Conservation (phyloP, 1,140 invertebrate species). For the Gonioctena quinquepunctata region DNA sequence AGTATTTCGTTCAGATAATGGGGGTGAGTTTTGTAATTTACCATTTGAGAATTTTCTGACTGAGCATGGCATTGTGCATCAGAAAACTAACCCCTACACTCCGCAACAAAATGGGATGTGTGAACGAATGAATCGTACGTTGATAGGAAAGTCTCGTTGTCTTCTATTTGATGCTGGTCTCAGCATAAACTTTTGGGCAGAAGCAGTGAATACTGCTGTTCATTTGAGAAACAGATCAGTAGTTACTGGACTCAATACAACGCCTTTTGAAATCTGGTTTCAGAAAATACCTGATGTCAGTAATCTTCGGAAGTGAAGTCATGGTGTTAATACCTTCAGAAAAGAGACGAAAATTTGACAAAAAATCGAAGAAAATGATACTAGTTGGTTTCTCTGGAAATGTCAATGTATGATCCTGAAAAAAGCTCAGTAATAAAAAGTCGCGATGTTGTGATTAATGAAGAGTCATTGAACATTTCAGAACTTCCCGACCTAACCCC, state of each 20-base stretch:
- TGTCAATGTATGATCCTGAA: constrained; percentile 30
- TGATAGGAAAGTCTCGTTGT: constrained; percentile 51
- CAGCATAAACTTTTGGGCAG: constrained; percentile 52
- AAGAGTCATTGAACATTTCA: constrained; percentile 2
- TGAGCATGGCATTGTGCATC: constrained; percentile 36
- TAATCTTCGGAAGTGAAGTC: constrained; percentile 43
- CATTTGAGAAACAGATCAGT: constrained; percentile 55
- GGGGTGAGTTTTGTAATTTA: constrained; percentile 40
- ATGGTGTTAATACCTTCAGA: constrained; percentile 35
- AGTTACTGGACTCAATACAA: background rate
- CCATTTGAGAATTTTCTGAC: constrained; percentile 40
- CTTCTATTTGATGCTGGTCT: constrained; percentile 50
- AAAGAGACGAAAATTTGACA: constrained; percentile 39
- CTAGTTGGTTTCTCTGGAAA: constrained; percentile 43
- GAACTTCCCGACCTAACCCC: background rate
- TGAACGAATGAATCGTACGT: constrained; percentile 54
- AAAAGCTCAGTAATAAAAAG: constrained; percentile 11
- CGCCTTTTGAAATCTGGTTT: constrained; percentile 19
- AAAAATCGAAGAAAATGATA: constrained; percentile 42
- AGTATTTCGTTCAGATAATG: constrained; percentile 42
- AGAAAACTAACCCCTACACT: constrained; percentile 47
- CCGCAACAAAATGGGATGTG: constrained; percentile 56
- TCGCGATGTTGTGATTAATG: constrained; percentile 15
- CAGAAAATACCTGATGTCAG: constrained; percentile 30
- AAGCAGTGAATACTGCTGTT: constrained; percentile 53